Evolutionary conservation across 2,888 invertebrate species (phyloP), one percentile per base, ranked within the genome.

Genomic region (Agrotis segetum): DNA sequence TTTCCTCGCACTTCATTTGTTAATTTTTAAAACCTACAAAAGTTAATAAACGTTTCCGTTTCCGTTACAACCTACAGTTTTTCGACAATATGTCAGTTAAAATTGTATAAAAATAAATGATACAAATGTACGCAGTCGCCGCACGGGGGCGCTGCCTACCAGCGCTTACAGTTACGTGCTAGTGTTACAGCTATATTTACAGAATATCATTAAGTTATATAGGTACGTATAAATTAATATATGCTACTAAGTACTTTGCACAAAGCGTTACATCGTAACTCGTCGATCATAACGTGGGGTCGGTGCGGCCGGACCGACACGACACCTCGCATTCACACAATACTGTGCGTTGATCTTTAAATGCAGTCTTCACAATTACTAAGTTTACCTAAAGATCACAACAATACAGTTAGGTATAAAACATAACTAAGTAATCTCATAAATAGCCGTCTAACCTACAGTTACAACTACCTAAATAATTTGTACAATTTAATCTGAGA

Each of bases 231-330:
- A 96, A 96, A 96, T 96, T 95, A 96, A 94, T 95, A 95, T 93
- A 93, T 91, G 91, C 96, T 96, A 96, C 92, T 96, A 96, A 96
- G 96, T 96, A 96, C 96, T 95, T 95, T 96, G 96, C 96, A 95
- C 95, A 95, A 92, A 92, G 91, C 92, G 93, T 94, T 93, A 95
- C 93, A 94, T 93, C 89, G 88, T 90, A 92, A 89, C 85, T 90
- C 81, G 86, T 88, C 88, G 89, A 87, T 89, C 89, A 87, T 87
- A 88, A 89, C 87, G 88, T 92, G 94, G 94, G 94, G 94, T 93
- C 90, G 88, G 90, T 87, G 76, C 55, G 74, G 83, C 67, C 70
- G 46, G 56, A 7, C 40, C 58, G 63, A 44, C 76, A 65, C 60
- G 55, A 55, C 64, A 49, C 77, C 63, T 64, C 62, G 68, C 65